Percentiles rank a stretch among this genome's conserved stretches.
These are phyloP conservation scores for Cabera pusaria DNA, from an alignment of 2,888 invertebrate species.

Conservation along the genomic window DNA sequence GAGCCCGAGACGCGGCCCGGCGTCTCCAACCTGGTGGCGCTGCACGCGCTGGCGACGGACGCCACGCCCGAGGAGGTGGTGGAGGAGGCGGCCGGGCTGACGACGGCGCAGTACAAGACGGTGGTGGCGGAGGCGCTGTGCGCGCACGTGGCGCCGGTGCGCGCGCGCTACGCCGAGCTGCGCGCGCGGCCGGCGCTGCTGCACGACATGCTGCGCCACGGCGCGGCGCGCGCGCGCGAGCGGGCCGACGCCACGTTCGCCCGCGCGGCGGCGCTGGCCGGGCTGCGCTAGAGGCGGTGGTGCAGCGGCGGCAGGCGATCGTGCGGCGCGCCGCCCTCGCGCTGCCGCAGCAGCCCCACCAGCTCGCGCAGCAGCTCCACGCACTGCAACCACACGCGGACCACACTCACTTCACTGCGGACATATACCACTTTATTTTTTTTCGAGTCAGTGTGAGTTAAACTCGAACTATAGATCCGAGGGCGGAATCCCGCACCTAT, in stretches of 20 bases:
- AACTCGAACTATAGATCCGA: too few species aligned
- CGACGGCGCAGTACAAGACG: conserved; percentile 87
- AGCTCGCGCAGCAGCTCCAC: conserved; percentile 61
- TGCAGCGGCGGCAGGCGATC: conserved; percentile 19
- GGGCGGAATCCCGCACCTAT: too few species aligned
- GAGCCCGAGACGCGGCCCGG: conserved; percentile 92
- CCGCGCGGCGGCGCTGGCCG: conserved; percentile 85
- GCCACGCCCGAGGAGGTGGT: conserved; percentile 87
- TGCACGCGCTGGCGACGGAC: conserved; percentile 85
- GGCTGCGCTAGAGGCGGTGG: conserved; percentile 50
- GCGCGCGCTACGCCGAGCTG: conserved; percentile 58
- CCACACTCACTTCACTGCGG: too few species aligned
- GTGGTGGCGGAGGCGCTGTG: conserved; percentile 69
- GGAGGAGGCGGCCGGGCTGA: conserved; percentile 84
- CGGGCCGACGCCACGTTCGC: conserved; percentile 86
- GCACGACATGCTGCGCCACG: conserved; percentile 69
- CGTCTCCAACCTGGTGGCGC: conserved; percentile 96
- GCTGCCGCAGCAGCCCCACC: conserved; percentile 78
- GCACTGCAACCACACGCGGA: too few species aligned
- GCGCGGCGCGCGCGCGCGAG: conserved; percentile 79
- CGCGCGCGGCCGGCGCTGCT: conserved; percentile 70
- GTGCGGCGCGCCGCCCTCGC: conserved; percentile 50
- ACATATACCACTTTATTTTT: too few species aligned
- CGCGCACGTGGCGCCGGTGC: conserved; percentile 73
- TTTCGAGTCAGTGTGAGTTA: too few species aligned